Percentiles rank a stretch among this genome's conserved stretches.
Conservation (phyloP, 2,888 invertebrate species). For the Dinocampus coccinellae region DNA sequence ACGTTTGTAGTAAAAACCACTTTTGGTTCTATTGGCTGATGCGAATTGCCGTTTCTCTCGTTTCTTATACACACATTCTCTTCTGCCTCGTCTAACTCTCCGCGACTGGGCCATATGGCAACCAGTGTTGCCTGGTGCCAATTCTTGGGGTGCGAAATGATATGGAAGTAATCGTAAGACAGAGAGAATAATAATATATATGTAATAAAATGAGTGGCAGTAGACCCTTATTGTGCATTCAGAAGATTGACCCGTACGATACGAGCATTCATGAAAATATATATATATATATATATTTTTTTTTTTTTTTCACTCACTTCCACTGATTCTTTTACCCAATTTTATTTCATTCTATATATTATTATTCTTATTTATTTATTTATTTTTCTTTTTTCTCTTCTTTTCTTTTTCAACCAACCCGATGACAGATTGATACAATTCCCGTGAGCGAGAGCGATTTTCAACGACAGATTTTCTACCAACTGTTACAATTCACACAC, state of each 20-base stretch:
- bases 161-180: slow-evolving; percentile 68
- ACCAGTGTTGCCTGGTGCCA: slow-evolving; percentile 25
- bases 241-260: slow-evolving; percentile 67
- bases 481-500: slow-evolving; percentile 59
- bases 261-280: slow-evolving; percentile 47
- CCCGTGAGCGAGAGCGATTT: slow-evolving; percentile 59
- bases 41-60: slow-evolving; percentile 31
- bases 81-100: slow-evolving; percentile 24
- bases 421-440: slow-evolving; percentile 69
- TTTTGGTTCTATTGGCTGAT: slow-evolving; percentile 39
- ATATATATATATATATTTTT: no score
- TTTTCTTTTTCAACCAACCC: slow-evolving; percentile 45
- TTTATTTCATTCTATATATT: no score
- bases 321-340: no score
- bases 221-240: slow-evolving; percentile 57
- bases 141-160: slow-evolving; percentile 68
- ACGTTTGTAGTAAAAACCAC: slow-evolving; percentile 52
- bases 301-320: slow-evolving; percentile 28
- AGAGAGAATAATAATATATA: slow-evolving; percentile 17
- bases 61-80: background rate
- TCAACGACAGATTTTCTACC: slow-evolving; percentile 67
- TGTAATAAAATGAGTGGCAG: background rate
- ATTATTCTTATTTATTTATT: slow-evolving; percentile 13
- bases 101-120: slow-evolving; percentile 35
- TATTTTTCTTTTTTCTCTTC: slow-evolving; percentile 33